Conservation (phyloP, 2,113 vertebrate species). For the Sylvilagus bachmani region DNA sequence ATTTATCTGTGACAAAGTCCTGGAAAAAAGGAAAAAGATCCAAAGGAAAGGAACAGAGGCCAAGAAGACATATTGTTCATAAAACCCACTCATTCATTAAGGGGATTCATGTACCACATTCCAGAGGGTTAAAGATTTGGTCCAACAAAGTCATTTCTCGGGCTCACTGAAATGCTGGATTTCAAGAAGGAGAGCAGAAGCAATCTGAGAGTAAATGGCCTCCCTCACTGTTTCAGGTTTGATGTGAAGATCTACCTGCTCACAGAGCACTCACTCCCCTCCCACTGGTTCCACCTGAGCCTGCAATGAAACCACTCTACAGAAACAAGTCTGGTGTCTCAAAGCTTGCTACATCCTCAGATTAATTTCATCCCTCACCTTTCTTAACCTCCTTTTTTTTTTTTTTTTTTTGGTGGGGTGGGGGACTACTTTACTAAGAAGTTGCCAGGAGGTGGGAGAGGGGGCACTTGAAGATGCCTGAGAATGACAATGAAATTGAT, state of each 20-base stretch:
- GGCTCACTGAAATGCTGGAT: neutral
- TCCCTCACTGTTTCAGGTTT: neutral
- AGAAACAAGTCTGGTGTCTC: neutral
- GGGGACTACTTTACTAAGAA: too few relatives aligned
- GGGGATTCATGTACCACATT: neutral
- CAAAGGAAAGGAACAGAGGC: neutral
- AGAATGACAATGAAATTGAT: too few relatives aligned
- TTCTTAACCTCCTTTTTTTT: too few relatives aligned
- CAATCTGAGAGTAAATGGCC: accelerated
- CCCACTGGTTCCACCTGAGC: neutral
- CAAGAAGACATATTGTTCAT: neutral
- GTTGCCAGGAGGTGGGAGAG: too few relatives aligned
- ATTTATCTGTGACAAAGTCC: neutral
- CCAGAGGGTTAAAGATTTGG: neutral
- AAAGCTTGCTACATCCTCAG: neutral
- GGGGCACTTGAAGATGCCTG: too few relatives aligned
- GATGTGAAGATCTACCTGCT: neutral
- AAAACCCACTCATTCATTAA: neutral
- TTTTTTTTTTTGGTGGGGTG: too few relatives aligned
- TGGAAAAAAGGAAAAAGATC: neutral
- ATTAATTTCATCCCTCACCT: neutral
- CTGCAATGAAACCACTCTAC: neutral
- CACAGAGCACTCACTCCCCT: too few relatives aligned
- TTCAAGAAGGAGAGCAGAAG: neutral
- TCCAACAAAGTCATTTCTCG: neutral